Base-by-base conservation (phyloP, 2,888 invertebrate genomes). In the Rutpela maculata region DNA sequence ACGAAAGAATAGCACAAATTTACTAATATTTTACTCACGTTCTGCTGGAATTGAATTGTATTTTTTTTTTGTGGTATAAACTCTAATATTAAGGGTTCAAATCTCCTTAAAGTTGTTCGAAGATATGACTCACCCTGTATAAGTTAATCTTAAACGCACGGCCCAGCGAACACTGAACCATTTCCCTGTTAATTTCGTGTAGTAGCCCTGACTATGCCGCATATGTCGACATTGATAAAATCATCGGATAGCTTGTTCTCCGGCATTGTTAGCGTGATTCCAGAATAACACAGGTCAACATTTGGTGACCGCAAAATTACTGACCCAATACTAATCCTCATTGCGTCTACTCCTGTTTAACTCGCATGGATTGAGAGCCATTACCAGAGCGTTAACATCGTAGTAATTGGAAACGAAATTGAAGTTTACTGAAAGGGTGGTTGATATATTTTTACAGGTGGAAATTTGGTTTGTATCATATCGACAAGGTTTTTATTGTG, bases 271-370 rank as follows among this genome's bases (percentile, higher is more conserved):
- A 9, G 31, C 62, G 62, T 35, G 35, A 35, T 63, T 63, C 31
- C 35, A 35, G 35, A 35, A 17, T 35, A n/a, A 63, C 62, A 63
- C 35, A 35, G 62, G 62, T 63, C 62, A 63, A 63, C 62, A 50
- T 50, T 50, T 50, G 17, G 31, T 63, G 62, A 35, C 35, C 62
- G n/a, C 35, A 35, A 35, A 63, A 31, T 63, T 35, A 63, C 35
- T 35, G 62, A 17, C 17, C 31, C 35, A 63, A 18, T 35, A 63
- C 62, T 63, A 35, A 63, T 63, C 31, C 35, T 17, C 31, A 63
- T 63, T 63, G 62, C 35, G 62, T 35, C 62, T 63, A 63, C 17
- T 31, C 17, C 35, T n/a, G 35, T 50, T 50, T 17, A 50, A 6
- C 50, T 50, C 50, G n/a, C 50, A 50, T 50, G 50, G 50, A 50